phyloP scores from a whole-genome alignment of 2,888 invertebrate species.

The Caenorhabditis sp. region DNA sequence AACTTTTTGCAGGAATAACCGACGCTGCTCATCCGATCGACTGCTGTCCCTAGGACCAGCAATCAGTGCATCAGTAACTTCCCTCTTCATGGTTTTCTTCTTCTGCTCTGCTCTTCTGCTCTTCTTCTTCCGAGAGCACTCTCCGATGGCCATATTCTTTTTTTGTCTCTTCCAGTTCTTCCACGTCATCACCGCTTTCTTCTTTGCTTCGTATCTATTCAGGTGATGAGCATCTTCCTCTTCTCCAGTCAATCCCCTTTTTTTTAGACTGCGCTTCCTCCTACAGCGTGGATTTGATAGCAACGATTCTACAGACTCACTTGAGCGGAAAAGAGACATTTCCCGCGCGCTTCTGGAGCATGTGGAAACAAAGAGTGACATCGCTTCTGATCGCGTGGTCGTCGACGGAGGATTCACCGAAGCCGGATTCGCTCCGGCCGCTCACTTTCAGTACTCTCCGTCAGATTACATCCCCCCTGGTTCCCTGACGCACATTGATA shows the following conservation, averaged over 20 bases:
- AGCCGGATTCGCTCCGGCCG: slow-evolving; percentile 34
- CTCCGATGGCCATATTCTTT: slow-evolving; percentile 51
- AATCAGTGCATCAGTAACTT: slow-evolving; percentile 55
- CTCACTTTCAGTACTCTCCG: slow-evolving; percentile 38
- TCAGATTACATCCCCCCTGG: slow-evolving; percentile 39
- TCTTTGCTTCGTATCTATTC: slow-evolving; percentile 59
- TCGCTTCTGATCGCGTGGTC: slow-evolving; percentile 35
- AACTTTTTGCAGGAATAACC: slow-evolving; percentile 44
- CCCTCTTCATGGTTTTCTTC: slow-evolving; percentile 60
- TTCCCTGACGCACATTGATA: slow-evolving; percentile 36
- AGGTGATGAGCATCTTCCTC: slow-evolving; percentile 21
- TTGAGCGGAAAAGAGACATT: slow-evolving; percentile 65
- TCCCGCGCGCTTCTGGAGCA: slow-evolving; percentile 64
- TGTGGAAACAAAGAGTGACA: slow-evolving; percentile 51
- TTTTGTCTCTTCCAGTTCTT: slow-evolving; percentile 56
- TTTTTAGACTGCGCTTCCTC: slow-evolving; percentile 57
- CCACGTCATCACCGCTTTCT: slow-evolving; percentile 54
- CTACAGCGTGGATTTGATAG: slow-evolving; percentile 46
- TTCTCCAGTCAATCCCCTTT: background rate
- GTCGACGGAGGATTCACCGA: slow-evolving; percentile 52
- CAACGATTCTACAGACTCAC: slow-evolving; percentile 58
- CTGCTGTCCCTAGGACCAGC: slow-evolving; percentile 55
- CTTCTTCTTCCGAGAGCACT: slow-evolving; percentile 61
- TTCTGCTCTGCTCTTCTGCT: slow-evolving; percentile 53
- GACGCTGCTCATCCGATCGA: slow-evolving; percentile 54